Conservation (phyloP, 2,113 vertebrate genomes). For the Vanacampus margaritifer region DNA sequence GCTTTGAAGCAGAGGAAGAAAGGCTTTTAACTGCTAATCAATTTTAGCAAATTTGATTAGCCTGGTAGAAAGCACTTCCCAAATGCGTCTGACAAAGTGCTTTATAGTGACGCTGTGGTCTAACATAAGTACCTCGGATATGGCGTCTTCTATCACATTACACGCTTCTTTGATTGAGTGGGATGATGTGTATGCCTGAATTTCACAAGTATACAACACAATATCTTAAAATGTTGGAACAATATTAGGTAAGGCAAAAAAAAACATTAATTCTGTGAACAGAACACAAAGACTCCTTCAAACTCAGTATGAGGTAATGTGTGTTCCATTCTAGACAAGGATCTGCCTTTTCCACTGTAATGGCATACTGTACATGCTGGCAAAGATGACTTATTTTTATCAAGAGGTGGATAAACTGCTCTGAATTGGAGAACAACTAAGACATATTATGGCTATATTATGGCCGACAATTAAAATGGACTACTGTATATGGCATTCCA, state of each 20-base stretch:
- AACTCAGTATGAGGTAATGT: conserved; percentile 42
- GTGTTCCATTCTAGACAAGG: conserved; percentile 45
- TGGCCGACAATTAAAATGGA: too few relatives aligned
- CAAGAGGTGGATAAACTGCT: background rate
- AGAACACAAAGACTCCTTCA: conserved; percentile 55
- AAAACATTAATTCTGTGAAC: conserved; percentile 45
- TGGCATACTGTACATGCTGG: conserved; percentile 18
- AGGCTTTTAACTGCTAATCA: conserved; percentile 73
- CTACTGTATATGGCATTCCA: too few relatives aligned
- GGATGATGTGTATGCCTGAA: conserved; percentile 20
- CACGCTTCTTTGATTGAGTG: conserved; percentile 48
- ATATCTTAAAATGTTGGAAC: conserved; percentile 27
- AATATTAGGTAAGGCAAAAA: conserved; percentile 32
- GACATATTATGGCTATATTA: too few relatives aligned
- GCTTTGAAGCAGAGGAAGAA: conserved; percentile 62
- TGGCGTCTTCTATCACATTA: conserved; percentile 54
- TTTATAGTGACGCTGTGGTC: conserved; percentile 63
- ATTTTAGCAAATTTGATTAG: conserved; percentile 68
- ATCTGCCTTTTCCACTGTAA: conserved; percentile 36
- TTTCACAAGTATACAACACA: conserved; percentile 30
- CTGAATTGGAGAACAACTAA: too few relatives aligned
- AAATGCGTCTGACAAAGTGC: conserved; percentile 71
- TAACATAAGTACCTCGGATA: conserved; percentile 61
- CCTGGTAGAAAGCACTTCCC: conserved; percentile 62
- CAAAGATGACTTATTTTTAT: conserved; percentile 14